These are phyloP conservation scores for Nematostella vectensis DNA, from an alignment of 92 coral and sea anemone genomes.

Conservation along the genomic window DNA sequence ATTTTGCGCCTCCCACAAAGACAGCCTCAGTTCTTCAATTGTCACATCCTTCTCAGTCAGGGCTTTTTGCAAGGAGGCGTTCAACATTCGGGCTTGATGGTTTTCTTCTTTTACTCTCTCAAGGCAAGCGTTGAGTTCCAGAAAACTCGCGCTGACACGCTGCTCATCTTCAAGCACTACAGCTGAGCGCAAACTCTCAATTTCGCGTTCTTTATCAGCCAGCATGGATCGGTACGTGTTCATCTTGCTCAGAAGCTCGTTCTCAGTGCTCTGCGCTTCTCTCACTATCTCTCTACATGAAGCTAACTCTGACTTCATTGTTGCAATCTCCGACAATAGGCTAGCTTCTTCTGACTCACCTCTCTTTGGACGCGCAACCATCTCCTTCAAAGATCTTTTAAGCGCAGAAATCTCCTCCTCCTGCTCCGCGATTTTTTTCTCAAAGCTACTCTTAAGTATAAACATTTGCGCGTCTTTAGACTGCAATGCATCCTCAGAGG, in stretches of 20 bases:
- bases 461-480: conserved; percentile 28
- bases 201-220: conserved; percentile 24
- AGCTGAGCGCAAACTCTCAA: conserved; percentile 15
- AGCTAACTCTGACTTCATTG: conserved; percentile 23
- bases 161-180: conserved; percentile 1
- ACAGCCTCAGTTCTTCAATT: conserved; percentile 46
- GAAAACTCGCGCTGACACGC: background rate
- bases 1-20: conserved; percentile 36
- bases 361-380: conserved; percentile 4
- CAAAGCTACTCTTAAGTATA: conserved; percentile 23
- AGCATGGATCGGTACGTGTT: conserved; percentile 10
- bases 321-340: conserved; percentile 16
- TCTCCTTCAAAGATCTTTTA: conserved; percentile 40
- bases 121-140: conserved; percentile 1
- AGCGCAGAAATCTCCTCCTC: conserved; percentile 51
- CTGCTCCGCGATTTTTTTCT: conserved; percentile 23
- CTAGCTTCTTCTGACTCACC: conserved; percentile 16
- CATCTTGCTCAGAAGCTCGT: conserved; percentile 3
- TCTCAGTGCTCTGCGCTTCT: conserved; percentile 15
- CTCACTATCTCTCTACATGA: conserved; percentile 10
- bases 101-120: conserved; percentile 11
- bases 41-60: conserved; percentile 44
- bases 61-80: conserved; percentile 38
- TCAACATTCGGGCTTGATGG: conserved; percentile 6
- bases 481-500: conserved; percentile 15